Percentiles rank a stretch among this genome's conserved stretches.
These are phyloP conservation scores for Carassius auratus DNA, from an alignment of 2,113 vertebrate species.

Conservation along the genomic window DNA sequence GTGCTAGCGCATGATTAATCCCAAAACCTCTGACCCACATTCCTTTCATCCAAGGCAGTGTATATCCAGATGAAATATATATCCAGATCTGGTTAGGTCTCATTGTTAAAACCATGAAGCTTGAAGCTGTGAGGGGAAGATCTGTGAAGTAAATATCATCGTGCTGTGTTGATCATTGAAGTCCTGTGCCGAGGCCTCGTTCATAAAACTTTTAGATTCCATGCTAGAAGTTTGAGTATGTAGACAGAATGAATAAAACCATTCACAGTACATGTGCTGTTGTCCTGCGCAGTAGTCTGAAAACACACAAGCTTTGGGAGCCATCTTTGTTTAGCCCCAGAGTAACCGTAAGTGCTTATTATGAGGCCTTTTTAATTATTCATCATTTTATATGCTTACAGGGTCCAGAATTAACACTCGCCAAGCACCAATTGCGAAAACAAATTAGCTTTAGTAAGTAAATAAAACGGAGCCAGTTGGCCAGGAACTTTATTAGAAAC, in stretches of 20 bases:
- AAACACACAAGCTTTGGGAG: neutral
- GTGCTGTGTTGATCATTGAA: neutral
- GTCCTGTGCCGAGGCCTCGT: neutral
- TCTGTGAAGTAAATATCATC: neutral
- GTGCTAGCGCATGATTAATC: neutral
- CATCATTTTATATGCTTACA: slow-evolving; percentile 5
- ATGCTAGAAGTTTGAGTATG: no score
- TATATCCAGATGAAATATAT: neutral
- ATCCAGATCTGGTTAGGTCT: neutral
- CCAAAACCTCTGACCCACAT: neutral
- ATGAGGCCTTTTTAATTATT: slow-evolving; percentile 11
- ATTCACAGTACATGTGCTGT: no score
- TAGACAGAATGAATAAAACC: no score
- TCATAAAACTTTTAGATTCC: neutral
- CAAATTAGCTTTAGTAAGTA: slow-evolving; percentile 6
- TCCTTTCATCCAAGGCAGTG: neutral
- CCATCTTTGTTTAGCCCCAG: neutral
- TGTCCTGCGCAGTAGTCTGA: no score
- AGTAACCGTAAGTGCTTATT: slow-evolving; percentile 10
- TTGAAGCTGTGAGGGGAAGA: neutral
- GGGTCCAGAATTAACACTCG: neutral
- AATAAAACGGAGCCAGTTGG: slow-evolving; percentile 1
- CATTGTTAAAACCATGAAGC: neutral
- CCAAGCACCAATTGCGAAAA: neutral
- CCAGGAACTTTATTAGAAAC: neutral